phyloP scores from a whole-genome alignment of 2,113 vertebrate genomes.

The Megaceryle maxima region DNA sequence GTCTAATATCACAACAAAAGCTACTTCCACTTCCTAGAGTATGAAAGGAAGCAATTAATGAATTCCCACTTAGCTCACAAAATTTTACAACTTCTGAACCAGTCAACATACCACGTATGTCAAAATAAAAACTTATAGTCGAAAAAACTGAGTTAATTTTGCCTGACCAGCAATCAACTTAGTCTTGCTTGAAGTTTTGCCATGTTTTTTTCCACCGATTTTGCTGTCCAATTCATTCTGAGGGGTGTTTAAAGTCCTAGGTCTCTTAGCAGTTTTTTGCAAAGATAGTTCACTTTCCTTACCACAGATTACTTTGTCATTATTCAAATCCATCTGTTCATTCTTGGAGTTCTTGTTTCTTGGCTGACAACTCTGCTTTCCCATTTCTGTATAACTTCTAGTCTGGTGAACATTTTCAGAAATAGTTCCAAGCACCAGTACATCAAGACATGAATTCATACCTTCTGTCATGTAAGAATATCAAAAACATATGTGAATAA shows the following conservation, averaged over 20 bases:
- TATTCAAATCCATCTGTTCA: slow-evolving; percentile 80
- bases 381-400: slow-evolving; percentile 64
- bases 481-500: slow-evolving; percentile 51
- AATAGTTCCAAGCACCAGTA: slow-evolving; percentile 65
- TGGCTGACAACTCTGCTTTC: slow-evolving; percentile 62
- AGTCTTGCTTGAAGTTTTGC: slow-evolving; percentile 71
- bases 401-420: slow-evolving; percentile 79
- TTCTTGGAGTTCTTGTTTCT: slow-evolving; percentile 78
- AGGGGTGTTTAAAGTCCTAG: slow-evolving; percentile 41
- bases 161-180: slow-evolving; percentile 88
- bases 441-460: slow-evolving; percentile 60
- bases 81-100: background rate
- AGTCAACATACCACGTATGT: background rate
- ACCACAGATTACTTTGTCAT: slow-evolving; percentile 65
- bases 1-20: background rate
- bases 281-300: slow-evolving; percentile 77
- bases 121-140: slow-evolving; percentile 70
- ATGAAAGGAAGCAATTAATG: background rate
- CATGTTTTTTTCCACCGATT: slow-evolving; percentile 55
- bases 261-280: slow-evolving; percentile 72
- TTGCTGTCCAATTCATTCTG: slow-evolving; percentile 42
- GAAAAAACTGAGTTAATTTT: slow-evolving; percentile 89
- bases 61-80: background rate
- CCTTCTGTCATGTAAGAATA: slow-evolving; percentile 66
- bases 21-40: background rate